phyloP scores from a whole-genome alignment of 2,888 invertebrate genomes.

The Nebria salina region DNA sequence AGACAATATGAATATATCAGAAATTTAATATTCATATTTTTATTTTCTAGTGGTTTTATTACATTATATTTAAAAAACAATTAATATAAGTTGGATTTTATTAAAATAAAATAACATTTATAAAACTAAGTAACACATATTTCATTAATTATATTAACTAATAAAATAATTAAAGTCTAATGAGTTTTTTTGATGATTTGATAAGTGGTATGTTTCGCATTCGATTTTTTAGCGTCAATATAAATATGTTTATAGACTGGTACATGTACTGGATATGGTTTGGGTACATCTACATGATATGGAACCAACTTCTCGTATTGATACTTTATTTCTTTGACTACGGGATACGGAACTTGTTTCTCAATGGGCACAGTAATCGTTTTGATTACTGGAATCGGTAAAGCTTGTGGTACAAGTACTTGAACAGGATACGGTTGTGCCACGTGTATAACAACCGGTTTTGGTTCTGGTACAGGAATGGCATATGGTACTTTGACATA shows the following conservation, averaged over 20 bases:
- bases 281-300: constrained; percentile 73
- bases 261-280: constrained; percentile 60
- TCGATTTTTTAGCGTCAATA: neutral
- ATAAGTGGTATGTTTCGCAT: too few species aligned
- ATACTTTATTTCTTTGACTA: constrained; percentile 72
- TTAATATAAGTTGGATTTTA: too few species aligned
- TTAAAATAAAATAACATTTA: too few species aligned
- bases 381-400: constrained; percentile 75
- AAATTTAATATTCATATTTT: too few species aligned
- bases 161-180: too few species aligned
- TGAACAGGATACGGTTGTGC: constrained; percentile 71
- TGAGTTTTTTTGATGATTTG: too few species aligned
- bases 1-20: too few species aligned
- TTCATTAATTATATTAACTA: too few species aligned
- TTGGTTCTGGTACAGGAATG: constrained; percentile 57
- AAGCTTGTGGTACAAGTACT: constrained; percentile 71
- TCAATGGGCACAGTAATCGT: constrained; percentile 76
- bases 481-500: constrained; percentile 62
- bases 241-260: constrained; percentile 75
- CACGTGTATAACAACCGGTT: constrained; percentile 62
- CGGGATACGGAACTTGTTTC: constrained; percentile 77
- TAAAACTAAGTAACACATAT: too few species aligned
- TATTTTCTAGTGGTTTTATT: too few species aligned
- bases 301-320: constrained; percentile 75
- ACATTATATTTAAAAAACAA: too few species aligned